phyloP scores from a whole-genome alignment of 2,888 invertebrate species.

The Anoncus sp. region DNA sequence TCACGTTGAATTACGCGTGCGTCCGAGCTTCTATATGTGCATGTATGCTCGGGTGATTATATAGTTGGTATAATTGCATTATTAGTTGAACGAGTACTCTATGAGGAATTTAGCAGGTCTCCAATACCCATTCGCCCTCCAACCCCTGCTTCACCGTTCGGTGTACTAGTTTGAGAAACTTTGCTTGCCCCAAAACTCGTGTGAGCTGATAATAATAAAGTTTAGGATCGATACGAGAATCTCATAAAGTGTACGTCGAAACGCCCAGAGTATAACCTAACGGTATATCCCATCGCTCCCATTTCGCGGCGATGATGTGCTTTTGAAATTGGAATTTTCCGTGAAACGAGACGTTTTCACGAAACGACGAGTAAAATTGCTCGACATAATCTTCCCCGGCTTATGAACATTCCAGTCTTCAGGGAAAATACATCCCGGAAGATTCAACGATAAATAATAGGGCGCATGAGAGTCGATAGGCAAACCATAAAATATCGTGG shows the following conservation, averaged over 20 bases:
- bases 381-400: neutral
- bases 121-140: conserved; percentile 9
- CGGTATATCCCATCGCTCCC: neutral
- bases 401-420: neutral
- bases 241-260: conserved; percentile 24
- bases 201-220: conserved; percentile 46
- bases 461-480: neutral
- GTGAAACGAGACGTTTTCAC: conserved; percentile 4
- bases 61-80: conserved; percentile 33
- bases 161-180: conserved; percentile 25
- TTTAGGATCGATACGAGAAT: conserved; percentile 36
- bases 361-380: conserved; percentile 29
- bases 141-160: neutral
- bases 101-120: neutral
- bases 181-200: conserved; percentile 7
- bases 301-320: conserved; percentile 20
- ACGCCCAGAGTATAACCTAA: conserved; percentile 1
- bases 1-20: neutral
- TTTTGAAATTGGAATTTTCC: conserved; percentile 32
- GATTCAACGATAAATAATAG: neutral
- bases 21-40: neutral
- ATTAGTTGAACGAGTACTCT: conserved; percentile 32
- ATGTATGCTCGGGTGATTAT: conserved; percentile 3
- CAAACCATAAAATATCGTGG: neutral
- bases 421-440: neutral